Conservation (phyloP, 2,888 invertebrate genomes). For the Atethmia centrago region DNA sequence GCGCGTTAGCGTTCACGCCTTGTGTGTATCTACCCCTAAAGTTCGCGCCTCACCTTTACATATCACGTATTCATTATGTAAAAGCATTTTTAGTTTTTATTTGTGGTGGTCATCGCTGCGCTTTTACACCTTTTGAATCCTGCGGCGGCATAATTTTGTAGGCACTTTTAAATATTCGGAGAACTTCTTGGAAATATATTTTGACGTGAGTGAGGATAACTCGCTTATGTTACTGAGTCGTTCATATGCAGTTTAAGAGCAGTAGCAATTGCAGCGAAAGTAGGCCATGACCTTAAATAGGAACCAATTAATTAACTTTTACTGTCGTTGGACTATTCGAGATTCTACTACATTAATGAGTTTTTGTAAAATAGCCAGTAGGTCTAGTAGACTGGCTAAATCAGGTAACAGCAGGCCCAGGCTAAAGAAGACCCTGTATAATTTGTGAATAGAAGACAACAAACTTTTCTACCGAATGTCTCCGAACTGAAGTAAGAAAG, state of each 20-base stretch:
- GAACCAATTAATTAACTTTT: constrained; percentile 42
- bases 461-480: background rate
- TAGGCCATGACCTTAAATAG: constrained; percentile 32
- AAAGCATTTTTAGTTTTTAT: constrained; percentile 63
- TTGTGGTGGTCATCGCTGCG: constrained; percentile 66
- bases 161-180: constrained; percentile 38
- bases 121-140: constrained; percentile 60
- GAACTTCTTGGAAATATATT: constrained; percentile 44
- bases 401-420: background rate
- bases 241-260: background rate
- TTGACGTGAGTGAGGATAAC: constrained; percentile 12
- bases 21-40: constrained; percentile 86
- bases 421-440: background rate
- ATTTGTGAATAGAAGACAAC: background rate
- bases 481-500: constrained; percentile 1
- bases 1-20: constrained; percentile 88
- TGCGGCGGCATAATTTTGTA: constrained; percentile 57
- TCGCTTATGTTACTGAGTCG: constrained; percentile 6
- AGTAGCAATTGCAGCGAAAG: constrained; percentile 37
- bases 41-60: constrained; percentile 86
- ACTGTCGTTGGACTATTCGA: constrained; percentile 19
- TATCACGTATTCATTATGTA: constrained; percentile 85
- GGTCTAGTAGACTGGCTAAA: background rate
- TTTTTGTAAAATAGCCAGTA: constrained; percentile 4
- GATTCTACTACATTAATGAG: background rate